Conservation (phyloP, 2,797 vertebrate species). For the Myotis pilosus region DNA sequence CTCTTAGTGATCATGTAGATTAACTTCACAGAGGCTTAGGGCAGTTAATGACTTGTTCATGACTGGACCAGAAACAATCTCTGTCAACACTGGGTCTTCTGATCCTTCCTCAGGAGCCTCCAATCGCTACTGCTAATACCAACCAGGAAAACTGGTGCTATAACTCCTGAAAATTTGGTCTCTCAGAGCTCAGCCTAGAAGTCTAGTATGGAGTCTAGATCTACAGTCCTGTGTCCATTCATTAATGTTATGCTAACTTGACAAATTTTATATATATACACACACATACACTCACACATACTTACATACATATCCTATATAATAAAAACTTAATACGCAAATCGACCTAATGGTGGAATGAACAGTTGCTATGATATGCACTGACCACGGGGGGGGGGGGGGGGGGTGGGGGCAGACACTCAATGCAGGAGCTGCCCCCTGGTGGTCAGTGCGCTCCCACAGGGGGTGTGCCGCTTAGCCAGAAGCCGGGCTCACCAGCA, state of each 20-base stretch:
- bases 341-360: accelerated
- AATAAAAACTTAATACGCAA: no score
- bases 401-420: no score
- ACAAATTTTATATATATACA: background rate
- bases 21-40: background rate
- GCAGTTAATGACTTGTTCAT: background rate
- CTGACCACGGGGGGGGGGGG: no score
- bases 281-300: no score
- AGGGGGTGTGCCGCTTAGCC: no score
- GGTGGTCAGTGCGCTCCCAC: no score
- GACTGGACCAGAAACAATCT: background rate
- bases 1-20: background rate
- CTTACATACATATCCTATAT: no score
- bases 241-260: background rate
- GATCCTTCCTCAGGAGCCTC: background rate
- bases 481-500: no score
- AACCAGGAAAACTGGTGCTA: background rate
- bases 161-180: background rate
- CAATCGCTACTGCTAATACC: background rate
- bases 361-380: no score
- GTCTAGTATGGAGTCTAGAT: background rate
- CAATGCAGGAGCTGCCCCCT: no score
- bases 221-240: background rate
- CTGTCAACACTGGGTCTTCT: background rate
- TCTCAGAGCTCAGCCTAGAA: background rate